Evolutionary conservation across 2,113 vertebrate species (phyloP).

Genomic region (Ardeotis arabs): DNA sequence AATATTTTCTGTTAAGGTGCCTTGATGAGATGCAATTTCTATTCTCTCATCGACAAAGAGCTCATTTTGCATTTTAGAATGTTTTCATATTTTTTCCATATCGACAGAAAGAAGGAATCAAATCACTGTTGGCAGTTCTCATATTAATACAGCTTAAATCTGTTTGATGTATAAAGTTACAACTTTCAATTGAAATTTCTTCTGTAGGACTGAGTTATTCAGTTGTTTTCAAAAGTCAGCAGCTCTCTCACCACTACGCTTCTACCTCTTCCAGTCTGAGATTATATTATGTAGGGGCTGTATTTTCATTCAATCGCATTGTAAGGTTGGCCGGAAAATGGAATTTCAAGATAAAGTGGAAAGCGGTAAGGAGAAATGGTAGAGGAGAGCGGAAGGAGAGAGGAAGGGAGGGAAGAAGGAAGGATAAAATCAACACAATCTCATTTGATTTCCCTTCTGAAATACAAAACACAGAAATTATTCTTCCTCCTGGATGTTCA

Average conservation of each 20-base stretch:
- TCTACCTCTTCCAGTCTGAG: neutral
- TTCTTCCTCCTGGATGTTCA: neutral
- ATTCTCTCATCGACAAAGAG: conserved; percentile 14
- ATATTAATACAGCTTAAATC: neutral
- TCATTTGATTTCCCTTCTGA: neutral
- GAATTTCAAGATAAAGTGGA: neutral
- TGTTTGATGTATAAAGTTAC: neutral
- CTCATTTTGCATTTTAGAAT: neutral
- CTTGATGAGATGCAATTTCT: conserved; percentile 24
- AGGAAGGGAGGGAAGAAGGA: neutral
- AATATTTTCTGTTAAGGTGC: conserved; percentile 9
- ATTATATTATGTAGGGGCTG: neutral
- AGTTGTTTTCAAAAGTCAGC: neutral
- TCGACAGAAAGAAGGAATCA: neutral
- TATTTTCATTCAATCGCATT: neutral
- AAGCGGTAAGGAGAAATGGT: neutral
- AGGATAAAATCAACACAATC: neutral
- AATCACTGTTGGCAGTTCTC: neutral
- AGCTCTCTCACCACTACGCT: neutral
- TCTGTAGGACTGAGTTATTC: neutral
- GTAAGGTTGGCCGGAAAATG: neutral
- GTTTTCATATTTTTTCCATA: neutral
- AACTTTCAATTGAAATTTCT: neutral
- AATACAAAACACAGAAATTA: neutral
- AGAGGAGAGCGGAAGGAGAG: neutral